A percentile compares a stretch with the other conserved stretches of the same genome.
Evolutionary conservation across 2,113 vertebrate genomes (phyloP).

Genomic region (Chrysemys picta): DNA sequence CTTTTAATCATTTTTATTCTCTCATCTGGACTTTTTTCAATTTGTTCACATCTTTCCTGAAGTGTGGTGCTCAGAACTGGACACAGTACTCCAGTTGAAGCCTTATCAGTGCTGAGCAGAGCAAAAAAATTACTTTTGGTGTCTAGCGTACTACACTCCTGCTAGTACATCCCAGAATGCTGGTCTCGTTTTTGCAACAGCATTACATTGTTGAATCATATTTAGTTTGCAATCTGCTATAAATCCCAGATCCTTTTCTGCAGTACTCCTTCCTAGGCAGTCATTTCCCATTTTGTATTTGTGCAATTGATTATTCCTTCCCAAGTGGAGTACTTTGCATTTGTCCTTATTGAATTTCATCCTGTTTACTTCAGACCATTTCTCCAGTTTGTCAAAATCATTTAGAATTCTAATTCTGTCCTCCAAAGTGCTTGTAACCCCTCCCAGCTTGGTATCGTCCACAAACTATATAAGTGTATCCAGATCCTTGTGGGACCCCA

Average conservation of each 20-base stretch:
- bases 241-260: background rate
- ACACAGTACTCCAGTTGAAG: too few relatives aligned
- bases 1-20: too few relatives aligned
- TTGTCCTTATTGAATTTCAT: too few relatives aligned
- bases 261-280: background rate
- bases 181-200: background rate
- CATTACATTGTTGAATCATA: background rate
- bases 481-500: background rate
- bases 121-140: too few relatives aligned
- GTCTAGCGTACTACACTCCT: too few relatives aligned
- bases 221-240: background rate
- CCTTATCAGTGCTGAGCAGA: background rate
- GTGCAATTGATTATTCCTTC: too few relatives aligned
- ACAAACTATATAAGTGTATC: background rate
- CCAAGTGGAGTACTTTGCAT: too few relatives aligned
- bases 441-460: background rate
- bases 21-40: too few relatives aligned
- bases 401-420: background rate
- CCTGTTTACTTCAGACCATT: too few relatives aligned
- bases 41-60: too few relatives aligned
- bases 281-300: background rate
- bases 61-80: too few relatives aligned
- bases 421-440: background rate
- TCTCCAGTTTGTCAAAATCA: too few relatives aligned
- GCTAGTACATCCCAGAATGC: background rate